Evolutionary conservation across 2,888 invertebrate species (phyloP).

Genomic region (Cheilosia scutellata): DNA sequence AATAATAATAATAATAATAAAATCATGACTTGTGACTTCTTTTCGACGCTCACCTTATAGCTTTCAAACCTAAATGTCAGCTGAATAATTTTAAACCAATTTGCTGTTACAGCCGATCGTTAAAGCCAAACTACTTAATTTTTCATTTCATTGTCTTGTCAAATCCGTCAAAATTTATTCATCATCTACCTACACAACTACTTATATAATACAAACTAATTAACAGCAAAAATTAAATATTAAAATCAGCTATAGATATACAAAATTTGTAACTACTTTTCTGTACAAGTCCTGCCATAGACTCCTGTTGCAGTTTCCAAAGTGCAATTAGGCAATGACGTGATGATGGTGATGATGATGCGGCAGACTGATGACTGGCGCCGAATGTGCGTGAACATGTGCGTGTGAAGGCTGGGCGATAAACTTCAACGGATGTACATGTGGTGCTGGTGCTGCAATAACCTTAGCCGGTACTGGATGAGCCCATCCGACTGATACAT

Average conservation of each 20-base stretch:
- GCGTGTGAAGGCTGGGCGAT: conserved; percentile 75
- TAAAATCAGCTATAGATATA: conserved; percentile 15
- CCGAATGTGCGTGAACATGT: conserved; percentile 62
- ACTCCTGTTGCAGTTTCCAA: conserved; percentile 3
- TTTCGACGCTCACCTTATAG: too few relatives aligned
- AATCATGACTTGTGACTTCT: too few relatives aligned
- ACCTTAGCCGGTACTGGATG: conserved; percentile 79
- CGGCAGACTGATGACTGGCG: conserved; percentile 49
- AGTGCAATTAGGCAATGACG: conserved; percentile 40
- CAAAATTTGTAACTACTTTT: background rate
- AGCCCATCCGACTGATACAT: conserved; percentile 81
- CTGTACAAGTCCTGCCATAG: conserved; percentile 14
- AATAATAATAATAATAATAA: too few relatives aligned
- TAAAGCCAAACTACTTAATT: too few relatives aligned
- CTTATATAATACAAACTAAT: background rate
- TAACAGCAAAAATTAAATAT: conserved; percentile 21
- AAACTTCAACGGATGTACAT: conserved; percentile 79
- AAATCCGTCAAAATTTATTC: conserved; percentile 36
- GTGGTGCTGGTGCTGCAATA: conserved; percentile 78
- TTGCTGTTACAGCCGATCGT: too few relatives aligned
- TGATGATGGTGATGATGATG: conserved; percentile 79
- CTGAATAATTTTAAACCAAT: too few relatives aligned
- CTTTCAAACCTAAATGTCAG: too few relatives aligned
- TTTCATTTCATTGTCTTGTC: conserved; percentile 11
- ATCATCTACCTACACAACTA: conserved; percentile 13